Percentiles rank a stretch among this genome's conserved stretches.
These are phyloP conservation scores for Heliconius himera DNA, from an alignment of 1,140 invertebrate species.

Conservation along the genomic window DNA sequence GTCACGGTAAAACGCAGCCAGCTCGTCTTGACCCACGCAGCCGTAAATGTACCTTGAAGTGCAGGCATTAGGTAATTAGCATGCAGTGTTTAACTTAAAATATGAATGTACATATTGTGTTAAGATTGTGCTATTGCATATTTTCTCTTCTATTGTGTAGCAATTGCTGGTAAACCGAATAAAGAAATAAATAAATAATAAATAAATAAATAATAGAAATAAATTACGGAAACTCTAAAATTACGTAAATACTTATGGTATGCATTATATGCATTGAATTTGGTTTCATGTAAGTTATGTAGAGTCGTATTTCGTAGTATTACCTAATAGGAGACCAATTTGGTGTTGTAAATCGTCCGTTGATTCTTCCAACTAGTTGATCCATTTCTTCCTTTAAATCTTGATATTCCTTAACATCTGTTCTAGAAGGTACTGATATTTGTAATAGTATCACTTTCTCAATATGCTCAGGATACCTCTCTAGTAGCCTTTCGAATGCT, in stretches of 20 bases:
- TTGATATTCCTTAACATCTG: slow-evolving; percentile 95
- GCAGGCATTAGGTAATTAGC: neutral
- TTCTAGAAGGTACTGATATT: slow-evolving; percentile 94
- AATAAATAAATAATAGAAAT: no score
- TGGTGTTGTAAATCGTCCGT: slow-evolving; percentile 92
- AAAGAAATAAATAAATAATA: no score
- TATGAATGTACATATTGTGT: no score
- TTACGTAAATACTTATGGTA: neutral
- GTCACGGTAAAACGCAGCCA: slow-evolving; percentile 93
- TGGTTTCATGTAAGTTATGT: neutral
- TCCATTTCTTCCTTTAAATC: slow-evolving; percentile 96
- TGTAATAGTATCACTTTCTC: slow-evolving; percentile 92
- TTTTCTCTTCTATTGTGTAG: no score
- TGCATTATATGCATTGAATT: neutral
- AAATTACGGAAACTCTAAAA: no score
- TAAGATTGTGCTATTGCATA: no score
- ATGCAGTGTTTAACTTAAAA: no score
- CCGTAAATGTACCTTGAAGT: slow-evolving; percentile 90
- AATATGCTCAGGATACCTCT: slow-evolving; percentile 92
- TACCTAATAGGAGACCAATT: slow-evolving; percentile 94
- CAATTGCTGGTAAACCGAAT: no score
- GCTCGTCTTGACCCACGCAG: slow-evolving; percentile 91
- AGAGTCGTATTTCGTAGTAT: neutral
- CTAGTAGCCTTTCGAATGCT: slow-evolving; percentile 91
- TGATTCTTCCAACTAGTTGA: slow-evolving; percentile 93